Conservation (phyloP, 2,797 vertebrate species). For the Rallus crepitans region DNA sequence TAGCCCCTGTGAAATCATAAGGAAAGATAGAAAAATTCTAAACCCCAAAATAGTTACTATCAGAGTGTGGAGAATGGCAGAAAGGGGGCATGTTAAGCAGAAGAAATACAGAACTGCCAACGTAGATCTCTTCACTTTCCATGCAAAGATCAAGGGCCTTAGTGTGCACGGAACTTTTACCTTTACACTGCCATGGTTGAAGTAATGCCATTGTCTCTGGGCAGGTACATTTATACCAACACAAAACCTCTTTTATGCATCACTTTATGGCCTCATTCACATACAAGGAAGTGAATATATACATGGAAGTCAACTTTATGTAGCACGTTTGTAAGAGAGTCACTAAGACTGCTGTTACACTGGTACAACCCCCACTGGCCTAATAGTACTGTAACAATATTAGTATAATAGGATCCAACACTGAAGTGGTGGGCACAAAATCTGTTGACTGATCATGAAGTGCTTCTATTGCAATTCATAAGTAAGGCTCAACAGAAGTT, state of each 20-base stretch:
- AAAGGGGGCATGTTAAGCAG: background rate
- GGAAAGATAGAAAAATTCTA: background rate
- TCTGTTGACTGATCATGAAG: background rate
- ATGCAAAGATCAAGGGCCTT: background rate
- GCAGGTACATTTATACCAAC: background rate
- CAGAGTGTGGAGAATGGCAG: background rate
- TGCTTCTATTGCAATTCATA: background rate
- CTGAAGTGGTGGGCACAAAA: background rate
- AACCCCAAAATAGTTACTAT: background rate
- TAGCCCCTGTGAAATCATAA: background rate
- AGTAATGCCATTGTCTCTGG: background rate
- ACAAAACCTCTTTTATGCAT: background rate
- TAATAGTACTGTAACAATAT: background rate
- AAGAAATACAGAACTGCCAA: background rate
- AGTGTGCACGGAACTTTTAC: background rate
- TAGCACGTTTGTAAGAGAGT: accelerated
- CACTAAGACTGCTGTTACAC: background rate
- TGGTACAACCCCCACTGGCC: accelerated
- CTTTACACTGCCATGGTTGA: background rate
- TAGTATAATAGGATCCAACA: background rate
- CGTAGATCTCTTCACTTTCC: background rate
- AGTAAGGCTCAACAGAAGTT: background rate
- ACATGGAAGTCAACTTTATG: background rate
- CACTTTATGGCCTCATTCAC: background rate
- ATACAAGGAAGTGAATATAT: background rate